Evolutionary conservation across 2,113 vertebrate genomes (phyloP).

Genomic region (Amblyornis subalaris): DNA sequence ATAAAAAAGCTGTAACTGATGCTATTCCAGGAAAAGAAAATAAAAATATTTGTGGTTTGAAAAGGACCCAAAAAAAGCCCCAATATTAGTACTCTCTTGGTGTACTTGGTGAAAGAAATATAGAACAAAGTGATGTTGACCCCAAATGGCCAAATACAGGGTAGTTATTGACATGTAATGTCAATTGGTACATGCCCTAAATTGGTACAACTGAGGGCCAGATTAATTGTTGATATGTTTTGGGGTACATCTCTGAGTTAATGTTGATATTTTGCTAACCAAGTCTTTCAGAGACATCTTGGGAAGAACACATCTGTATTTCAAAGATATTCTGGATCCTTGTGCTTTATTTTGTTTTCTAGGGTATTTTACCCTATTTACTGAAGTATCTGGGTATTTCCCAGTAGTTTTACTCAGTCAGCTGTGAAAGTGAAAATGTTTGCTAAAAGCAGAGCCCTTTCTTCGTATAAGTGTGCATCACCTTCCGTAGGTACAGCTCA

Average conservation of each 20-base stretch:
- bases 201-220: background rate
- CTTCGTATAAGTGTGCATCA: background rate
- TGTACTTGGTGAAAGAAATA: background rate
- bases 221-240: background rate
- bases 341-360: background rate
- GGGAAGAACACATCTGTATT: background rate
- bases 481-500: background rate
- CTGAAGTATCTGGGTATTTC: background rate
- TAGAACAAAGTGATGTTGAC: background rate
- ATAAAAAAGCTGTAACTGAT: background rate
- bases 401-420: background rate
- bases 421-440: background rate
- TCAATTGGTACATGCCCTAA: background rate
- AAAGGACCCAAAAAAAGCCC: background rate
- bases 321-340: background rate
- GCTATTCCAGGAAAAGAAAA: background rate
- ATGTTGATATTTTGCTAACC: background rate
- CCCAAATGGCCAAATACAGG: background rate
- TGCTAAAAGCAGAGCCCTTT: background rate
- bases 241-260: background rate
- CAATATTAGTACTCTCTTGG: background rate
- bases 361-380: background rate
- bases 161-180: background rate
- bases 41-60: background rate
- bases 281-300: background rate